A percentile compares a stretch with the other conserved stretches of the same genome.
phyloP scores from a whole-genome alignment of 53 echinoderm and acorn worm genomes.

The Crossaster papposus region DNA sequence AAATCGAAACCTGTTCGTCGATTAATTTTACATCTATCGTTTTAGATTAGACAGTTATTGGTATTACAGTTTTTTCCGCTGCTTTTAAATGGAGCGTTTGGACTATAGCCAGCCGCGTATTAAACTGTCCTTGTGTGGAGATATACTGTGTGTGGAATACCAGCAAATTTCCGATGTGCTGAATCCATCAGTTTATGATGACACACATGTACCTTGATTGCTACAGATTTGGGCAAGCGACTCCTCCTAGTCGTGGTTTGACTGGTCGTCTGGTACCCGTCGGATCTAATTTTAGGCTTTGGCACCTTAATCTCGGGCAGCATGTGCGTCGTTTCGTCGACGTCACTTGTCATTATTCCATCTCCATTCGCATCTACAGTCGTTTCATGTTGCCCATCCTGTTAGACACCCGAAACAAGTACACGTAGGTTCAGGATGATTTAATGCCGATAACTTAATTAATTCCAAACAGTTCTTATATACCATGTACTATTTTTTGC shows the following conservation, averaged over 20 bases:
- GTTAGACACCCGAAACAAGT: neutral
- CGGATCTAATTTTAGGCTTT: neutral
- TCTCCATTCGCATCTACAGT: constrained; percentile 1
- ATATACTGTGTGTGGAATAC: no score
- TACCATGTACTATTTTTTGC: no score
- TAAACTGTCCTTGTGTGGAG: no score
- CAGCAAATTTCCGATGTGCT: no score
- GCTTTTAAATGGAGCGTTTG: no score
- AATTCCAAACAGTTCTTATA: no score
- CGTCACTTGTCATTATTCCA: neutral
- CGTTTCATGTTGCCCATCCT: constrained; percentile 18
- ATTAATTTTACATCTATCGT: no score
- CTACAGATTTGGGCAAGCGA: constrained; percentile 15
- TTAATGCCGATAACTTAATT: no score
- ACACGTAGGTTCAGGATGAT: neutral
- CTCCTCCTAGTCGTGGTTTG: constrained; percentile 7
- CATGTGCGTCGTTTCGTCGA: constrained; percentile 31
- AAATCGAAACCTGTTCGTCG: no score
- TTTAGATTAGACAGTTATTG: no score
- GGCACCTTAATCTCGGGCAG: constrained; percentile 21
- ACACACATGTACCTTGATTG: constrained; percentile 47
- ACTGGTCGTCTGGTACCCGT: neutral
- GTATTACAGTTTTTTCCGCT: no score
- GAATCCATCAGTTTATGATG: neutral
- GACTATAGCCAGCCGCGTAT: no score